Conservation (phyloP, 2,113 vertebrate genomes). For the Sitta europaea region DNA sequence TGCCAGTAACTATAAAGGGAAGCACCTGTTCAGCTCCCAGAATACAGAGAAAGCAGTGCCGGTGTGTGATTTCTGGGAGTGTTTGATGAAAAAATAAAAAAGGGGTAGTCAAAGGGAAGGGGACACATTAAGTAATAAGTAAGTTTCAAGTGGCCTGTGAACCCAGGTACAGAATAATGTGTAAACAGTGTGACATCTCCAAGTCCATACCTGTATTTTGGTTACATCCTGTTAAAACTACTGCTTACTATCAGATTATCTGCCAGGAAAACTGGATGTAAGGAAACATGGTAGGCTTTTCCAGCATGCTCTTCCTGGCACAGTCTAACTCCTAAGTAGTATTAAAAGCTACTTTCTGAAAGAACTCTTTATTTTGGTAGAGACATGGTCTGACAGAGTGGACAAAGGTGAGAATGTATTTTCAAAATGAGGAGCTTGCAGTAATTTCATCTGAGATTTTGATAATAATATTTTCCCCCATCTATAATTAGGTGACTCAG, state of each 20-base stretch:
- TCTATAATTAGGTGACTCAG: not conserved
- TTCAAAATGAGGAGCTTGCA: not conserved
- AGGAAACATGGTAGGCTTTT: not conserved
- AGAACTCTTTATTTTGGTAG: not conserved
- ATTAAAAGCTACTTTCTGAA: not conserved
- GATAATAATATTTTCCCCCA: not conserved
- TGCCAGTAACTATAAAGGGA: constrained; percentile 72
- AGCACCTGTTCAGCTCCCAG: constrained; percentile 1
- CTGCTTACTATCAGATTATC: not conserved
- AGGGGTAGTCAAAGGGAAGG: not conserved
- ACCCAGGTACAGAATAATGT: not conserved
- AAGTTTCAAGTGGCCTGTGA: not conserved
- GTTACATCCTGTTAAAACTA: not conserved
- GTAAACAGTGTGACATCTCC: not conserved
- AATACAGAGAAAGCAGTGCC: not conserved
- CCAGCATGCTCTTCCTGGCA: not conserved
- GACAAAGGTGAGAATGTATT: not conserved
- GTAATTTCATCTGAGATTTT: not conserved
- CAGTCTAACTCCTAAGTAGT: not conserved
- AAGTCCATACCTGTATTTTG: not conserved
- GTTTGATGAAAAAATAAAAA: not conserved
- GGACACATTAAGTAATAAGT: not conserved
- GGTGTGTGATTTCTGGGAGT: not conserved
- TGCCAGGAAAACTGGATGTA: not conserved
- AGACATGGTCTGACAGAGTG: not conserved